Conservation (phyloP, 2,797 vertebrate genomes). For the Otus scops region DNA sequence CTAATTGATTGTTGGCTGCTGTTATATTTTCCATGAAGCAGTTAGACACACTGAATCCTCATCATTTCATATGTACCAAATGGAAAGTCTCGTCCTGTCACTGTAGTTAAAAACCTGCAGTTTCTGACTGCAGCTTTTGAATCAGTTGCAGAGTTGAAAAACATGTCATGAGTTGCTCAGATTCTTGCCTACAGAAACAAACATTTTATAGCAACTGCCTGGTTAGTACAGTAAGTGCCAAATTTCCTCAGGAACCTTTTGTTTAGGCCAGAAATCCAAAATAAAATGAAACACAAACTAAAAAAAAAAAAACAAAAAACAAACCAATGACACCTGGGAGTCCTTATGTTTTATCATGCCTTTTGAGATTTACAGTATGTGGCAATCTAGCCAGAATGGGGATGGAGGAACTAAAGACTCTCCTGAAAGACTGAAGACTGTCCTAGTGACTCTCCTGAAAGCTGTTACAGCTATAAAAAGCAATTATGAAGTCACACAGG, state of each 20-base stretch:
- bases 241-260: not conserved
- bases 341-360: not conserved
- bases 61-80: not conserved
- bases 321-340: not conserved
- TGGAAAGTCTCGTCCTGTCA: not conserved
- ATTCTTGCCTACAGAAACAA: not conserved
- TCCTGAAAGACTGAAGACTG: too few species aligned
- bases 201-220: not conserved
- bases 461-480: not conserved
- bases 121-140: not conserved
- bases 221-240: not conserved
- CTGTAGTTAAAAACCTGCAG: not conserved
- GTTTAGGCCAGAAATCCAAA: not conserved
- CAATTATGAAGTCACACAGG: not conserved
- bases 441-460: not conserved
- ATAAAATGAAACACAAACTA: not conserved
- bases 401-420: not conserved
- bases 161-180: not conserved
- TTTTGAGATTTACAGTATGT: not conserved
- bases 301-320: not conserved
- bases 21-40: not conserved
- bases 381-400: not conserved
- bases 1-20: not conserved
- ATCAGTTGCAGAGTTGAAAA: not conserved
- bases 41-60: not conserved